These are phyloP conservation scores for Drosophila merina DNA, from an alignment of 2,888 invertebrate species.

Conservation along the genomic window DNA sequence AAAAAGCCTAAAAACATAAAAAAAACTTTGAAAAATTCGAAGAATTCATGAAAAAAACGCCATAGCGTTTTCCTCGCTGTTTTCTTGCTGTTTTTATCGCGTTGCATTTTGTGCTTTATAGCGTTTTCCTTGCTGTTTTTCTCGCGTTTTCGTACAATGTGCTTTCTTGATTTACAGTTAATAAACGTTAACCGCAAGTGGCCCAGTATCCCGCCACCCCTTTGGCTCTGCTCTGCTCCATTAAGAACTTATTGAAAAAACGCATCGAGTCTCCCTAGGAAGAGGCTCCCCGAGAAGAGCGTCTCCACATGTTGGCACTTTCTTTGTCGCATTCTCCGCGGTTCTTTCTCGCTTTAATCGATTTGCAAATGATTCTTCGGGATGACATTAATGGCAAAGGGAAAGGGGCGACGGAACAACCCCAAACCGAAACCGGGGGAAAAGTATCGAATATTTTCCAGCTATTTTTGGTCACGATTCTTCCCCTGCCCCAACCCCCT, in stretches of 20 bases:
- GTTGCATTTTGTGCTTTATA: no score
- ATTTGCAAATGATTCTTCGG: conserved; percentile 60
- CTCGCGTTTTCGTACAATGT: not conserved
- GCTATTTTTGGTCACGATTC: conserved; percentile 13
- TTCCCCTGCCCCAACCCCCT: not conserved
- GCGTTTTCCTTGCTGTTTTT: no score
- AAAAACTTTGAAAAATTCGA: no score
- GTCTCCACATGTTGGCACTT: conserved; percentile 2
- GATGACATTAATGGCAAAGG: conserved; percentile 54
- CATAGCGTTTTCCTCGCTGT: no score
- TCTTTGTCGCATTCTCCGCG: not conserved
- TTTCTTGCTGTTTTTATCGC: no score
- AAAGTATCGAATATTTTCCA: conserved; percentile 22
- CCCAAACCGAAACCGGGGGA: not conserved
- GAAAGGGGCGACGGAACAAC: not conserved
- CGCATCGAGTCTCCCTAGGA: no score
- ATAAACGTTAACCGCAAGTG: conserved; percentile 65
- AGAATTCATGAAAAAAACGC: no score
- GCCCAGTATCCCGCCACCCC: conserved; percentile 14
- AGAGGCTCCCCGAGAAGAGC: no score
- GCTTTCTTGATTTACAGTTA: conserved; percentile 56
- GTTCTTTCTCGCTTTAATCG: conserved; percentile 55
- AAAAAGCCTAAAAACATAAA: no score
- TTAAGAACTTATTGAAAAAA: conserved; percentile 19
- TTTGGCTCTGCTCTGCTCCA: not conserved